Base-by-base conservation (phyloP, 2,888 invertebrate species). In the Lasioglossum leucozonium region DNA sequence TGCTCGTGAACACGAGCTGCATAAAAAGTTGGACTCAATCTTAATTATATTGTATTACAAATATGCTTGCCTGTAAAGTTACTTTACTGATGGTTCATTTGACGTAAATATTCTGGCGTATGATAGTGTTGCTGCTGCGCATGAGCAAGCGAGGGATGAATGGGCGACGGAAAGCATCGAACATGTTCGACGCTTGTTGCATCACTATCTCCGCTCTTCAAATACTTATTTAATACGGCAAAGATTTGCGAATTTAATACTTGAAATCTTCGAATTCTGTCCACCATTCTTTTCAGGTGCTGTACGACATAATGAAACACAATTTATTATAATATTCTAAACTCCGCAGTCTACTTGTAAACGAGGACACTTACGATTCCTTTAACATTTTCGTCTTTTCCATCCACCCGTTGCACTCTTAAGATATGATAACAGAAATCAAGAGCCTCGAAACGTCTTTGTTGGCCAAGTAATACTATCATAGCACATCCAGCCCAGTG, bases 401-500 rank as follows among this genome's bases (percentile, higher is more conserved):
- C 98, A 95, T 99, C 99, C 0, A 99, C 99, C 58, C 99, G 96
- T 95, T 99, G 99, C 16, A 99, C 99, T 86, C 99, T 96, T 86
- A 99, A 96, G 92, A 99, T 98, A 95, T 99, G 99, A 95, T 99
- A 99, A 95, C 99, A 99, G 96, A 99, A 99, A 96, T 99, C 99
- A 69, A 99, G 96, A 2, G 99, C 99, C 94, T 99, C 99, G 95
- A 99, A 99, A 84, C 99, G 96, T 72, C 99, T 96, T 95, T 99
- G 99, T 93, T 99, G 99, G 0, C 99, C 99, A 58, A 99, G 96
- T 67, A 99, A 96, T 4, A 98, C 98, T 87, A 99, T 98, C 96
- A 99, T 98, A 18, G 99, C 97, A 95, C 99, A 99, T 0, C 99
- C 99, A 6, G 99, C 99, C 99, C 99, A 99, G 95, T 99, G 99